Evolutionary conservation across 2,888 invertebrate species (phyloP), one percentile per base, ranked within the genome.

Genomic region (Dinocampus coccinellae): DNA sequence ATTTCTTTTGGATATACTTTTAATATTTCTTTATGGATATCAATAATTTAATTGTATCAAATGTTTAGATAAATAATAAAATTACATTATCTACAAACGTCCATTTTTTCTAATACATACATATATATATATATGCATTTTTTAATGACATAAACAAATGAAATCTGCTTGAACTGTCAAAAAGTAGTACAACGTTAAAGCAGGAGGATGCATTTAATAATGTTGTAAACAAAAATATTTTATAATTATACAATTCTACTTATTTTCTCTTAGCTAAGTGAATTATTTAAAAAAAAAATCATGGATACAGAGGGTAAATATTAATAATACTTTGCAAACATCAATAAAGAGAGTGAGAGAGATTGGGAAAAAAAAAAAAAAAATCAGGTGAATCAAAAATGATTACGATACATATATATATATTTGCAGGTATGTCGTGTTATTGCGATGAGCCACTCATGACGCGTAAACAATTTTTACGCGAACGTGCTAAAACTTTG

Each of bases 11-110:
- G 83, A 83, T 33, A 70, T 81, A 20, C 65, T 81, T 13, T 70
- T 83, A 7, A 83, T 83, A 52, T 81, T 81, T 66, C 74, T 82
- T 24, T 82, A 81, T 29, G 82, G 81, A 47, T 83, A 83, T 65
- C 82, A 67, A 79, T 22, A 36, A 13, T n/a, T n/a, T n/a, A n/a
- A 11, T 24, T 24, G 4, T 22, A 13, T n/a, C 10, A 11, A 39
- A 16, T 70, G 65, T 67, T 36, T 57, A 71, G 69, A 76, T 36
- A 66, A 74, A 73, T 34, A 57, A 65, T 29, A 63, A 47, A 60
- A 29, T 16, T 39, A 16, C 16, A 20, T 47, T 47, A 3, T 39
- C 4, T 39, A n/a, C n/a, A 39, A n/a, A n/a, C 39, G 3, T 3
- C 11, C 3, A 13, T 13, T 39, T 0, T 20, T 16, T 39, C 13